Evolutionary conservation across 2,797 vertebrate genomes (phyloP), one percentile per base, ranked within the genome.

Genomic region (Chelonia mydas): DNA sequence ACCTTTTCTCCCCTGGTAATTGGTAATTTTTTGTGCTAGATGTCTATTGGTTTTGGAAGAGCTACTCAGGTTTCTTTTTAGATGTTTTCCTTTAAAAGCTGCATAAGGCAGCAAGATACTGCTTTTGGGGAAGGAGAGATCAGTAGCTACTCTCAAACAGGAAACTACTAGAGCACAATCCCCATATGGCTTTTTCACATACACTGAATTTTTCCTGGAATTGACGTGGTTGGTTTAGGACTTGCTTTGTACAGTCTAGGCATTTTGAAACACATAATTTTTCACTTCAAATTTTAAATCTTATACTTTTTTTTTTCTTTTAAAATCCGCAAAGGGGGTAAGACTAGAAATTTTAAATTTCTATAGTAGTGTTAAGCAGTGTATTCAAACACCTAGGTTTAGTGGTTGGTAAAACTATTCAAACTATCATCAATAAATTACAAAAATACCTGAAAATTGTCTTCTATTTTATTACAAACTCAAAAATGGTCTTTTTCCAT

Each of bases 61-160:
- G 41, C 93, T 97, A 90, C 91, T 94, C 83, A 86, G 84, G 79
- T 86, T 95, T 97, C 88, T 94, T 82, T 94, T 92, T 87, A 92
- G 37, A 59, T 27, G 77, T 93, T 84, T 57, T 87, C 57, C 25
- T 96, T 92, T 93, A 89, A 88, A 86, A 77, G 88, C 5, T 80
- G 55, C 31, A 33, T 80, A 90, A 92, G 86, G 95, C 80, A 83
- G 65, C 41, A 92, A 84, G 89, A 81, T 80, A 0, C 87, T 93
- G 87, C 87, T 95, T 84, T 84, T 77, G 89, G 86, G 86, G 87
- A 92, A 91, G 94, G 88, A 82, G 85, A 77, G 57, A 79, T 94
- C 33, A n/a, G 89, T 93, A 94, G 74, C 82, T 93, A 59, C 82
- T 91, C 84, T 91, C 84, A 87, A 68, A 61, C 74, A 53, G 86